These are phyloP conservation scores for Erebia aethiops DNA, from an alignment of 2,888 invertebrate genomes.

Conservation along the genomic window DNA sequence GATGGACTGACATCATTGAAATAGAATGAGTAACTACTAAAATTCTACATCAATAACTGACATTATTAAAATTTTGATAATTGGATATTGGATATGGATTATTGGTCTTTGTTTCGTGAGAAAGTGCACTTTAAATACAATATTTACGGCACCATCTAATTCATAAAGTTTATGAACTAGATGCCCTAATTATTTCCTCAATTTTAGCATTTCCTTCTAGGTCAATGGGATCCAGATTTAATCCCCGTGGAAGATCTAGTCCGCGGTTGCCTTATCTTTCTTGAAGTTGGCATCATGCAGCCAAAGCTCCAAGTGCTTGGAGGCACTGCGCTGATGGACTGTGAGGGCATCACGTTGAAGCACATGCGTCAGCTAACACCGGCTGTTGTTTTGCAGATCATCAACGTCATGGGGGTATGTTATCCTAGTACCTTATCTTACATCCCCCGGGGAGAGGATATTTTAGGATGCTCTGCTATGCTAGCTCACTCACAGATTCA, in stretches of 20 bases:
- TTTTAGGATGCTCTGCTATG: too few relatives aligned
- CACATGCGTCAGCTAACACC: constrained; percentile 89
- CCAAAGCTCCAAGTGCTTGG: constrained; percentile 89
- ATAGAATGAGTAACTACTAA: too few relatives aligned
- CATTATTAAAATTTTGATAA: background rate
- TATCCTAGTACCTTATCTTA: background rate
- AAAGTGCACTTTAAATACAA: too few relatives aligned
- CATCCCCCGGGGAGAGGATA: background rate
- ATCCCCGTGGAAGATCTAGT: constrained; percentile 86
- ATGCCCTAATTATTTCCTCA: too few relatives aligned
- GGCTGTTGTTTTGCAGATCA: constrained; percentile 84
- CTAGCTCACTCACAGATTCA: too few relatives aligned
- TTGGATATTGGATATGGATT: too few relatives aligned
- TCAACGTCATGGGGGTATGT: constrained; percentile 86
- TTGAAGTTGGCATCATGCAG: constrained; percentile 90
- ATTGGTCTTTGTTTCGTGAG: too few relatives aligned
- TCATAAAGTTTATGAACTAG: too few relatives aligned
- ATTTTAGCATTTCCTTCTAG: constrained; percentile 56
- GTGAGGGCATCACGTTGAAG: constrained; percentile 86
- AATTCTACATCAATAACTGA: too few relatives aligned
- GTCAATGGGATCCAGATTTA: constrained; percentile 88
- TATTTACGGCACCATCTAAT: too few relatives aligned
- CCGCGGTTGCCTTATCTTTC: constrained; percentile 85
- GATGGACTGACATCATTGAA: background rate
- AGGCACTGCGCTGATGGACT: constrained; percentile 88